Evolutionary conservation across 2,888 invertebrate genomes (phyloP), one percentile per base, ranked within the genome.

Genomic region (Aphidoletes aphidimyza): DNA sequence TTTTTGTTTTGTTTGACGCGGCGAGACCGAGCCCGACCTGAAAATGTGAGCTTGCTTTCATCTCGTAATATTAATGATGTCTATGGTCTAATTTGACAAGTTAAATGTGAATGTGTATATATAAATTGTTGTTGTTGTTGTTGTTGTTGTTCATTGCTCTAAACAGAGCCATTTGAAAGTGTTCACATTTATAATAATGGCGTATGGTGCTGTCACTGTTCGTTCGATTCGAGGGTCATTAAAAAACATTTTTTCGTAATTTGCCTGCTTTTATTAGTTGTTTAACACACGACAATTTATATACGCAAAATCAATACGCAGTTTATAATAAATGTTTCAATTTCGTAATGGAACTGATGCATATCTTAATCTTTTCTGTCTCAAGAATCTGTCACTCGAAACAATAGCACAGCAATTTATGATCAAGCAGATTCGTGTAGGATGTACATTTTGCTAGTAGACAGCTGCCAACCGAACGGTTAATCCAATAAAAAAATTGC

Each of bases 251-350:
- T n/a, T 30, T 69, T 69, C 14, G 30, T 69, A 69, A 69, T 69
- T 69, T 34, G 11, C 69, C 17, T n/a, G n/a, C n/a, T 69, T 69
- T 69, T 30, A 69, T 30, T 69, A 34, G 69, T 34, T 30, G 17
- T 69, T 69, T 30, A 69, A 30, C 11, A 54, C n/a, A n/a, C n/a
- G n/a, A n/a, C n/a, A 54, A 54, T 30, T 22, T 69, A 8, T 17
- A 69, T 69, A 69, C 26, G 69, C 69, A 69, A 69, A 69, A 69
- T 69, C 69, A 69, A 69, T 69, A 69, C 30, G 34, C 69, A 30
- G 14, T 34, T 30, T 34, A 26, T 47, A 26, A 69, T 69, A n/a
- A 30, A 69, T 69, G 69, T 69, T 69, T 69, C 30, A 69, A 69
- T 69, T 69, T 69, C 17, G 30, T 30, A 69, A 69, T 69, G 22